Conservation (phyloP, 2,113 vertebrate species). For the Leucopternis melanops region DNA sequence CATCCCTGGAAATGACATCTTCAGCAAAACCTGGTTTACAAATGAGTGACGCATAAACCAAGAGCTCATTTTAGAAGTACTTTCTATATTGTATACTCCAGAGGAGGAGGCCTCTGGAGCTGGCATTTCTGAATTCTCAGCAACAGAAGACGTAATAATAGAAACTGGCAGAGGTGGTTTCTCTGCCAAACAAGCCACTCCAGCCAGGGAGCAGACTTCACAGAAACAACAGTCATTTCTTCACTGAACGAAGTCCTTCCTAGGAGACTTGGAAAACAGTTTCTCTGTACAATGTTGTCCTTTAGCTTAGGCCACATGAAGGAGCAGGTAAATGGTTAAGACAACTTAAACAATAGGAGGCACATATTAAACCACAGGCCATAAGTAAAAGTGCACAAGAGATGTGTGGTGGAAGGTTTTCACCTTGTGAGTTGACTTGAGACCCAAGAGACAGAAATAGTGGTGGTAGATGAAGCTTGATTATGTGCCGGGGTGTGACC, state of each 20-base stretch:
- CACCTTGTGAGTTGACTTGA: not conserved
- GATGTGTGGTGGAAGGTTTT: not conserved
- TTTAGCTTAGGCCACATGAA: not conserved
- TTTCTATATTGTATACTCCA: not conserved
- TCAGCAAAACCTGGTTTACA: not conserved
- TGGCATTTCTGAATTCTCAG: not conserved
- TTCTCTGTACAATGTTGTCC: not conserved
- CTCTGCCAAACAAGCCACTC: not conserved
- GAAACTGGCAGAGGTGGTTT: not conserved
- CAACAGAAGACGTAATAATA: not conserved
- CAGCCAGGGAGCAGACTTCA: not conserved
- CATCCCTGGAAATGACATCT: not conserved
- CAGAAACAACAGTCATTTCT: not conserved
- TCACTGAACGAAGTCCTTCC: not conserved
- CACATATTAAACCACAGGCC: not conserved
- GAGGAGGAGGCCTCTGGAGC: not conserved
- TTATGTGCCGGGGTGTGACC: not conserved
- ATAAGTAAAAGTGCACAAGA: not conserved
- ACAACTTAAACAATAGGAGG: not conserved
- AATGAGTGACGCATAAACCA: not conserved
- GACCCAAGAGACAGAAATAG: not conserved
- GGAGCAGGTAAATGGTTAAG: not conserved
- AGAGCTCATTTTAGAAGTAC: not conserved
- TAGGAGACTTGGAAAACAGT: not conserved
- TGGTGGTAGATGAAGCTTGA: not conserved